Evolutionary conservation across 2,797 vertebrate genomes (phyloP), one percentile per base, ranked within the genome.

Genomic region (Gorsachius magnificus): DNA sequence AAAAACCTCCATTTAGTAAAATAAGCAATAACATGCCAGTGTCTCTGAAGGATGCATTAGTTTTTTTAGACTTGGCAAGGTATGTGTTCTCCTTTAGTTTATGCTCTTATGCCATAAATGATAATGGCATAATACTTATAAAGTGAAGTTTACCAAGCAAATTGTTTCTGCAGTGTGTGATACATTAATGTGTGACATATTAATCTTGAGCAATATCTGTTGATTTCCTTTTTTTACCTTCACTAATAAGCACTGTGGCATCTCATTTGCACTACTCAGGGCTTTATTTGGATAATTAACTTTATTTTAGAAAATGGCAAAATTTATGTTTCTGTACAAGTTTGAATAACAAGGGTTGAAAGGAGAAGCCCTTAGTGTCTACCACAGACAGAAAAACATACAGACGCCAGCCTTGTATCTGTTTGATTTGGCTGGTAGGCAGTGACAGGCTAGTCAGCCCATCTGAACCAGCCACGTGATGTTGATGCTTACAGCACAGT

Each of bases 41-140:
- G 29, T 98, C 98, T 88, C 95, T 98, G 83, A 97, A 94, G 72
- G 98, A 98, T 89, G 96, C 98, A 3, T 95, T 98, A 70, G 96
- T 98, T 82, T 98, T 98, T 93, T 90, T 98, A 87, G 98, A 98
- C 50, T 88, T 98, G 54, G 98, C 98, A 96, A 98, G 97, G 98
- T 98, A 97, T 14, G 96, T 96, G 5, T 85, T 54, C 56, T 85
- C 16, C 41, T 81, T 61, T 43, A 35, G 28, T 75, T 76, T 41
- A 19, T 66, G 26, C 7, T 78, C 26, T 68, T 64, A 2, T 3
- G 46, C 60, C 22, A 13, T 85, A 57, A 41, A 48, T 80, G 53
- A 65, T 31, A 70, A 89, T 24, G 41, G 10, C 65, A 22, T 64
- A 21, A 48, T 63, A 14, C 9, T 82, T 83, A 5, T 1, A 51